Evolutionary conservation across 2,888 invertebrate genomes (phyloP).

Genomic region (Ornithoptera alexandrae): DNA sequence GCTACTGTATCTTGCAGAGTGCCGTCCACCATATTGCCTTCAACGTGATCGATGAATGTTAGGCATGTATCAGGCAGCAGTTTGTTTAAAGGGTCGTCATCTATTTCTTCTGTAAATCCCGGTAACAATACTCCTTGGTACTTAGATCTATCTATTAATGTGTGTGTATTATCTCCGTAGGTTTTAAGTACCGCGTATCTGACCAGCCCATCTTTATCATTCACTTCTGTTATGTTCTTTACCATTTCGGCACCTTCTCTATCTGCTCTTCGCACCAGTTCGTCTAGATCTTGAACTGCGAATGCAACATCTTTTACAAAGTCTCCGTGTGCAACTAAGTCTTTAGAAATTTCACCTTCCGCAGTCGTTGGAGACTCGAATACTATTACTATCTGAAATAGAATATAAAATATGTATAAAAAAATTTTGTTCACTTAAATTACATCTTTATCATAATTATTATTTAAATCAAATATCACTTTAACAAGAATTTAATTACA

Average conservation of each 20-base stretch:
- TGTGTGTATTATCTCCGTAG: slow-evolving; percentile 98
- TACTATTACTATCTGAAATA: slow-evolving; percentile 89
- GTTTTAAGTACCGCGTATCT: slow-evolving; percentile 94
- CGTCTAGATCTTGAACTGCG: slow-evolving; percentile 92
- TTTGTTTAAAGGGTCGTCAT: slow-evolving; percentile 80
- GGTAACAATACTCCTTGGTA: slow-evolving; percentile 95
- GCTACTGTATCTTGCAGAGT: slow-evolving; percentile 91
- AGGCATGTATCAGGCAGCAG: slow-evolving; percentile 84
- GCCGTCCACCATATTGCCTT: slow-evolving; percentile 96
- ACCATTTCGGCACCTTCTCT: slow-evolving; percentile 91
- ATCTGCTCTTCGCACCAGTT: slow-evolving; percentile 89
- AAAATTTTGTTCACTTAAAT: too few relatives aligned
- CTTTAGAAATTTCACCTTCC: slow-evolving; percentile 84
- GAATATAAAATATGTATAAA: too few relatives aligned
- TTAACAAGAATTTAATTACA: too few relatives aligned
- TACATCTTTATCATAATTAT: too few relatives aligned
- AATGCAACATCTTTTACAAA: slow-evolving; percentile 98
- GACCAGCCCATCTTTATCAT: slow-evolving; percentile 89
- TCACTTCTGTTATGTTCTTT: slow-evolving; percentile 91
- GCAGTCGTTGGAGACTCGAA: slow-evolving; percentile 92
- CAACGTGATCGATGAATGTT: slow-evolving; percentile 96
- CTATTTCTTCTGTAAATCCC: slow-evolving; percentile 81
- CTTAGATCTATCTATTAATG: slow-evolving; percentile 91
- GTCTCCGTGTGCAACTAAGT: slow-evolving; percentile 93
- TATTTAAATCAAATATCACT: too few relatives aligned